Evolutionary conservation across 2,113 vertebrate genomes (phyloP), one percentile per base, ranked within the genome.

Genomic region (Mionectes macconnelli): DNA sequence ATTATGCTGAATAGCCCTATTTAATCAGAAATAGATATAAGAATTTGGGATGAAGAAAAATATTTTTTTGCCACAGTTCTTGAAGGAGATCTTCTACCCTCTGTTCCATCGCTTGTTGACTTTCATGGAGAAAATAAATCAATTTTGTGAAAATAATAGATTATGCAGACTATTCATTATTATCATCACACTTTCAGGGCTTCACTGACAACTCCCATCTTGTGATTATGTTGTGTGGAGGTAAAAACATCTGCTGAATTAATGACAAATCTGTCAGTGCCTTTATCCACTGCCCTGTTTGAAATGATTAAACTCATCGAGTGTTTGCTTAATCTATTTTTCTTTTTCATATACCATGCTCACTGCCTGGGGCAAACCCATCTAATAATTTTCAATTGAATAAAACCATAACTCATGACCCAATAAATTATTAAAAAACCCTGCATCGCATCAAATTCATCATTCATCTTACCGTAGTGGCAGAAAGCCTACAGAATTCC

Each of bases 361-460:
- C 59, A 93, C 91, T 63, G 97, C 98, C 97, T 93, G 76, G 93
- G 96, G 97, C 97, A 98, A 98, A 91, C 94, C 94, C 94, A 97
- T 97, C 91, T 98, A 97, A 98, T 98, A 98, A 98, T 98, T 98
- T 97, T 97, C 97, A 98, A 95, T 98, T 97, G 97, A 97, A 97
- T 96, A 97, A 98, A 98, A 97, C 96, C 96, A 98, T 98, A 98
- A 98, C 97, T 98, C 97, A 98, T 97, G 97, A 97, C 90, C 96
- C 95, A 97, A 97, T 98, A 98, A 98, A 98, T 98, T 98, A 98
- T 98, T 98, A 97, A 98, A 86, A 93, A 97, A 84, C 57, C 81
- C 86, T 87, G 80, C 18, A 19, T 96, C 95, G 69, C 89, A 95
- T 98, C 85, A 95, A 90, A 96, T 97, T 97, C 96, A 97, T 98